Evolutionary conservation across 2,113 vertebrate genomes (phyloP).

Genomic region (Chionomys nivalis): DNA sequence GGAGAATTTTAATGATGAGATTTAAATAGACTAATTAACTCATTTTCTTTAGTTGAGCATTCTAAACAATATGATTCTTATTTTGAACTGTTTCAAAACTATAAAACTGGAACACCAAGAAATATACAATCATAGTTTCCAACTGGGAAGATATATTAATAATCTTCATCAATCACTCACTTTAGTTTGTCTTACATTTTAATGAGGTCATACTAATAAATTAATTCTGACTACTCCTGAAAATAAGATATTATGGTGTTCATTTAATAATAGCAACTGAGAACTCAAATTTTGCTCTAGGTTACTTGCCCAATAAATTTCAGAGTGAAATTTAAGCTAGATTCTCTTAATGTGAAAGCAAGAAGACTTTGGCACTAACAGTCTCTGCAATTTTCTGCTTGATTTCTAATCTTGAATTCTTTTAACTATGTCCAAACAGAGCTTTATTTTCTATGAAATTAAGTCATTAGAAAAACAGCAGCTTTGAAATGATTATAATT

Average conservation of each 20-base stretch:
- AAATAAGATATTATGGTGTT: not conserved
- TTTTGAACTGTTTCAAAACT: conserved; percentile 32
- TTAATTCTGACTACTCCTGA: conserved; percentile 1
- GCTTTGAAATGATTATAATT: conserved; percentile 57
- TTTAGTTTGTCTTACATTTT: conserved; percentile 20
- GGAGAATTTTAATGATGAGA: not conserved
- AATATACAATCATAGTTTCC: not conserved
- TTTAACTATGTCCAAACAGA: conserved; percentile 34
- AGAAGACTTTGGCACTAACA: not conserved
- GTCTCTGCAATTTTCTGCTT: not conserved
- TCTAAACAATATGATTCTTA: conserved; percentile 17
- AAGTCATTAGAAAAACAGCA: conserved; percentile 44
- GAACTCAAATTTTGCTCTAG: conserved; percentile 1
- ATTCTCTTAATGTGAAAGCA: conserved; percentile 42
- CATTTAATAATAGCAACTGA: not conserved
- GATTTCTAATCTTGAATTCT: conserved; percentile 53
- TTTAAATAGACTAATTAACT: not conserved
- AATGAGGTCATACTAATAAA: not conserved
- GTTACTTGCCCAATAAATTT: conserved; percentile 28
- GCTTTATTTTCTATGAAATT: conserved; percentile 56
- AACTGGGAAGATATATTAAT: not conserved
- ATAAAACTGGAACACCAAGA: not conserved
- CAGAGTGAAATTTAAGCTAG: conserved; percentile 49
- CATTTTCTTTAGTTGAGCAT: not conserved
- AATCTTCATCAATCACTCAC: not conserved